A percentile compares a stretch with the other conserved stretches of the same genome.
These are phyloP conservation scores for Osmerus eperlanus DNA, from an alignment of 2,113 vertebrate genomes.

Conservation along the genomic window DNA sequence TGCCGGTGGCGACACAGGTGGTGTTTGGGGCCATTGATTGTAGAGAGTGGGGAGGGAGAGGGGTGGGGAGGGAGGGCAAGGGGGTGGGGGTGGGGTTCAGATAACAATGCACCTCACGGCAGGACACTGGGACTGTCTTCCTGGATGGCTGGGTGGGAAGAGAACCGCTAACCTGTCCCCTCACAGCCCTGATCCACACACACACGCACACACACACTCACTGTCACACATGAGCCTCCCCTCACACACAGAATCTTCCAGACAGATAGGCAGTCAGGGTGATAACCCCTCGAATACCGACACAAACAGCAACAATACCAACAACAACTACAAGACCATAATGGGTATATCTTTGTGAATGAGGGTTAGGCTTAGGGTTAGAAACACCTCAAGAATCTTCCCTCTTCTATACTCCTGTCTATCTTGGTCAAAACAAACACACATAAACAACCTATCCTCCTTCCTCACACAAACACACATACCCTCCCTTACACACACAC, in stretches of 20 bases:
- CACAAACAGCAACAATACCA: too few species aligned
- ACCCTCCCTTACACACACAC: too few species aligned
- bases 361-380: too few species aligned
- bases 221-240: neutral
- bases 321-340: too few species aligned
- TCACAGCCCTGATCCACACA: neutral
- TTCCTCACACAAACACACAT: neutral
- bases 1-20: conserved; percentile 57
- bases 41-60: conserved; percentile 46
- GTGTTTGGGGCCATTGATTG: conserved; percentile 57
- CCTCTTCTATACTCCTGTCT: too few species aligned
- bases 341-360: too few species aligned
- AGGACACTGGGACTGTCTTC: conserved; percentile 71
- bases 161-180: conserved; percentile 24
- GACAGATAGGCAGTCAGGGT: too few species aligned
- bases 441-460: too few species aligned
- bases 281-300: too few species aligned
- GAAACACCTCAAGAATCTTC: too few species aligned
- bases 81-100: conserved; percentile 52
- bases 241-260: conserved; percentile 9
- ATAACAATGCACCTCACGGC: conserved; percentile 72
- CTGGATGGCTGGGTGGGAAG: conserved; percentile 52
- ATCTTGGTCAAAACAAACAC: too few species aligned
- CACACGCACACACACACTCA: conserved; percentile 7
- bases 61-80: conserved; percentile 35